Conservation (phyloP, 2,797 vertebrate species). For the Anguilla obscura region DNA sequence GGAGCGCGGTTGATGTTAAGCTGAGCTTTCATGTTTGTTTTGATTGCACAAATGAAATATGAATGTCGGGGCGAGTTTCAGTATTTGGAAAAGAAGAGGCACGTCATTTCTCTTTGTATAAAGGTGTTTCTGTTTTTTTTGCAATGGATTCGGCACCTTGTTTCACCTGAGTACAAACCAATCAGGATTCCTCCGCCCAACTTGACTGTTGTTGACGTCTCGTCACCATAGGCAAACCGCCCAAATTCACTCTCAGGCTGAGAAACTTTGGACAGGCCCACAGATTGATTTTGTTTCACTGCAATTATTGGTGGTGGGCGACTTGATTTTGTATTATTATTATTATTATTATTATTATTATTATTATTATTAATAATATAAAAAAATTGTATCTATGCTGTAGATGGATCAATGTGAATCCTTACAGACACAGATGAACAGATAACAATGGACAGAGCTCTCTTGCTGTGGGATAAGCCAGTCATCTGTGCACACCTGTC, state of each 20-base stretch:
- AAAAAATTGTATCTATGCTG: slow-evolving; percentile 62
- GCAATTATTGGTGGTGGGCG: slow-evolving; percentile 69
- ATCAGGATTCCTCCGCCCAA: slow-evolving; percentile 70
- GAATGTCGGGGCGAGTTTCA: slow-evolving; percentile 95
- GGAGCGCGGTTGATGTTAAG: slow-evolving; percentile 86
- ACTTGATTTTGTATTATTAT: slow-evolving; percentile 69
- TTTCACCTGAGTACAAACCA: slow-evolving; percentile 74
- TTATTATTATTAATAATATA: slow-evolving; percentile 64
- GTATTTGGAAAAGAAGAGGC: slow-evolving; percentile 80
- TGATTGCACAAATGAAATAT: slow-evolving; percentile 96
- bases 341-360: slow-evolving; percentile 49
- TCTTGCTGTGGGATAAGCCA: neutral
- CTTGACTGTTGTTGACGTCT: slow-evolving; percentile 67
- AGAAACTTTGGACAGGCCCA: slow-evolving; percentile 68
- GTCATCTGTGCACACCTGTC: neutral
- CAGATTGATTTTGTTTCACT: slow-evolving; percentile 64
- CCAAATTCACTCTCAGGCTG: slow-evolving; percentile 81
- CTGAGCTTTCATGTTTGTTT: slow-evolving; percentile 64
- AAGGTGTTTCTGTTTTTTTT: slow-evolving; percentile 78
- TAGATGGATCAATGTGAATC: slow-evolving; percentile 60
- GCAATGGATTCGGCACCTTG: slow-evolving; percentile 78
- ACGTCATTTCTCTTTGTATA: slow-evolving; percentile 74
- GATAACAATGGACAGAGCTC: neutral
- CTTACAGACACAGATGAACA: neutral
- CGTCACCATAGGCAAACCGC: slow-evolving; percentile 72